A percentile compares a stretch with the other conserved stretches of the same genome.
Evolutionary conservation across 2,888 invertebrate genomes (phyloP).

Genomic region (Synergus laeviventris): DNA sequence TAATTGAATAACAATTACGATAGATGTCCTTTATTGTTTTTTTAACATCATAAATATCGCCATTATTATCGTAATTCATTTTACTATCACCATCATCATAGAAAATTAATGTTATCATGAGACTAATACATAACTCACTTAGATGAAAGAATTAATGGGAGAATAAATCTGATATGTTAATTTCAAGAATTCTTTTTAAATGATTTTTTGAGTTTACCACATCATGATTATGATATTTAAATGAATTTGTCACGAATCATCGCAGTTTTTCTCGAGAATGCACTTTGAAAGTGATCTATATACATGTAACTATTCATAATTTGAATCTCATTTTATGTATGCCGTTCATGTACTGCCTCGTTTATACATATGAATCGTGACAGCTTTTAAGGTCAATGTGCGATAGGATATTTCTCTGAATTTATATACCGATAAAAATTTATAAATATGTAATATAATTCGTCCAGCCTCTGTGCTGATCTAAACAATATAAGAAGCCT

Average conservation of each 20-base stretch:
- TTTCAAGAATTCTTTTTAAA: background rate
- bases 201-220: background rate
- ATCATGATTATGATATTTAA: background rate
- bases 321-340: slow-evolving; percentile 53
- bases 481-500: slow-evolving; percentile 71
- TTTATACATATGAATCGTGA: slow-evolving; percentile 55
- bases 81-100: slow-evolving; percentile 25
- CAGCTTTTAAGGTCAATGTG: slow-evolving; percentile 59
- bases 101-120: slow-evolving; percentile 18
- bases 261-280: background rate
- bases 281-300: slow-evolving; percentile 6
- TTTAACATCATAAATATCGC: slow-evolving; percentile 29
- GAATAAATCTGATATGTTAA: background rate
- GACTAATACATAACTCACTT: slow-evolving; percentile 15
- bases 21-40: slow-evolving; percentile 42
- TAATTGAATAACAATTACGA: slow-evolving; percentile 39
- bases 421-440: slow-evolving; percentile 66
- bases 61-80: slow-evolving; percentile 33
- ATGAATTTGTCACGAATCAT: slow-evolving; percentile 8
- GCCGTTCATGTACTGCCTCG: slow-evolving; percentile 53
- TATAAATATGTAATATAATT: slow-evolving; percentile 75
- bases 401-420: slow-evolving; percentile 58
- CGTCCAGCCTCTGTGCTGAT: slow-evolving; percentile 55
- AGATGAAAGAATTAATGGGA: background rate
- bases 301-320: slow-evolving; percentile 27